Percentiles rank a stretch among this genome's conserved stretches.
phyloP scores from a whole-genome alignment of 1,140 invertebrate species.

The Liolophura sinensis region DNA sequence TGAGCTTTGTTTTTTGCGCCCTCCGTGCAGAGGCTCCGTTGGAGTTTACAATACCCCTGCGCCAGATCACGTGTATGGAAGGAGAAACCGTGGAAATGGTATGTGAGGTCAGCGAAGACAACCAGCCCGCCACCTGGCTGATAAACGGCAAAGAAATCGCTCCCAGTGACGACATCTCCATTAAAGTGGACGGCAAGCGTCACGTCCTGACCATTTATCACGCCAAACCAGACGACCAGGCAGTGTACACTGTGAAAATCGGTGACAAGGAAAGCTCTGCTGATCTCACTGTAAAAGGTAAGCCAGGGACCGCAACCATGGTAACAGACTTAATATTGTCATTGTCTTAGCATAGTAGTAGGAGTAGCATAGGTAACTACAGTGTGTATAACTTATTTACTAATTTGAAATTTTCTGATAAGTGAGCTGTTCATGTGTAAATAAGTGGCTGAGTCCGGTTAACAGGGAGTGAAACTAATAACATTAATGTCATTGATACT shows the following conservation, averaged over 20 bases:
- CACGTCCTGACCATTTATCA: conserved; percentile 47
- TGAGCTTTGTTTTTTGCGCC: conserved; percentile 4
- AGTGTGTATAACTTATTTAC: conserved; percentile 1
- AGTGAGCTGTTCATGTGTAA: neutral
- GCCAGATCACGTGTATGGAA: conserved; percentile 88
- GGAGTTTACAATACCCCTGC: conserved; percentile 76
- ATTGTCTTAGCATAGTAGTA: neutral
- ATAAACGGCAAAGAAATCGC: conserved; percentile 73
- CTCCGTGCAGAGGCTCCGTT: conserved; percentile 36
- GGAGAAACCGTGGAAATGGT: conserved; percentile 90
- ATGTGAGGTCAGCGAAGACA: conserved; percentile 93
- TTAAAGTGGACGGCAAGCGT: conserved; percentile 37
- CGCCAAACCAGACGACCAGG: conserved; percentile 46
- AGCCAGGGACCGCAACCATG: too few species aligned
- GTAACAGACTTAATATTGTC: too few species aligned
- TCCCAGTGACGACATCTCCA: conserved; percentile 35
- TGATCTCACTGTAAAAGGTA: conserved; percentile 77
- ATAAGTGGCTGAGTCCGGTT: neutral
- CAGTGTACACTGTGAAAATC: conserved; percentile 47
- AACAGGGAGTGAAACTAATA: neutral
- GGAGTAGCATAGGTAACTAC: neutral
- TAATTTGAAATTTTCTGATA: too few species aligned
- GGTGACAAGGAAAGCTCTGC: conserved; percentile 72
- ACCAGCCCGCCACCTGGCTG: conserved; percentile 93
- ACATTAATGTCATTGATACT: neutral